Evolutionary conservation across 2,888 invertebrate species (phyloP).

Genomic region (Diarsia rubi): DNA sequence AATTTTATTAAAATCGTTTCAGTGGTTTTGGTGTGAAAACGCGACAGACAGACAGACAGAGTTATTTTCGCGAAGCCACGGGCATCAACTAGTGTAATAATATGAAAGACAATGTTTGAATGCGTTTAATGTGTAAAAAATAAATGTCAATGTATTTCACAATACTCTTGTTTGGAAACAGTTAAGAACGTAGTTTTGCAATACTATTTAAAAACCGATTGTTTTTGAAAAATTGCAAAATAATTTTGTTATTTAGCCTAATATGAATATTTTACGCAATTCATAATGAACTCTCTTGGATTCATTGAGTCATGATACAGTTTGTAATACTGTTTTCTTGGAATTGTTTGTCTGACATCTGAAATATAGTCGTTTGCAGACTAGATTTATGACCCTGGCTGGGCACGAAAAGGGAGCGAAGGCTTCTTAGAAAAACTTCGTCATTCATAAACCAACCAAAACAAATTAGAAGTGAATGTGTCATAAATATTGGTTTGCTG

Average conservation of each 20-base stretch:
- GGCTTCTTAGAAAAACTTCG: constrained; percentile 14
- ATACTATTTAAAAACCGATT: not conserved
- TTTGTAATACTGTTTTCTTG: constrained; percentile 8
- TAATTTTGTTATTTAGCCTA: constrained; percentile 15
- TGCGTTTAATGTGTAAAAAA: not conserved
- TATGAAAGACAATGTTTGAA: not conserved
- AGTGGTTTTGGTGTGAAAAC: too few relatives aligned
- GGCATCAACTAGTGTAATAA: too few relatives aligned
- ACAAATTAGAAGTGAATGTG: not conserved
- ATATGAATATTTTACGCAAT: constrained; percentile 8
- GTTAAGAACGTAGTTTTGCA: not conserved
- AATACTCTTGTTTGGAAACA: not conserved
- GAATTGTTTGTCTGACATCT: constrained; percentile 19
- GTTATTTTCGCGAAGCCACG: too few relatives aligned
- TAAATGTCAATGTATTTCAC: not conserved
- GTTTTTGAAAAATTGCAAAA: not conserved
- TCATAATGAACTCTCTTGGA: not conserved
- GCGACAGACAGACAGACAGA: too few relatives aligned
- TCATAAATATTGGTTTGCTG: not conserved
- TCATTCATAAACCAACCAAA: constrained; percentile 1
- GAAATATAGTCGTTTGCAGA: constrained; percentile 11
- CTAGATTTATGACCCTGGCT: not conserved
- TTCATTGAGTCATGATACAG: constrained; percentile 17
- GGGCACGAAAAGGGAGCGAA: constrained; percentile 25
- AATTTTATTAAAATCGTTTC: too few relatives aligned